Evolutionary conservation across 2,113 vertebrate species (phyloP), one percentile per base, ranked within the genome.

Genomic region (Oryzias javanicus): DNA sequence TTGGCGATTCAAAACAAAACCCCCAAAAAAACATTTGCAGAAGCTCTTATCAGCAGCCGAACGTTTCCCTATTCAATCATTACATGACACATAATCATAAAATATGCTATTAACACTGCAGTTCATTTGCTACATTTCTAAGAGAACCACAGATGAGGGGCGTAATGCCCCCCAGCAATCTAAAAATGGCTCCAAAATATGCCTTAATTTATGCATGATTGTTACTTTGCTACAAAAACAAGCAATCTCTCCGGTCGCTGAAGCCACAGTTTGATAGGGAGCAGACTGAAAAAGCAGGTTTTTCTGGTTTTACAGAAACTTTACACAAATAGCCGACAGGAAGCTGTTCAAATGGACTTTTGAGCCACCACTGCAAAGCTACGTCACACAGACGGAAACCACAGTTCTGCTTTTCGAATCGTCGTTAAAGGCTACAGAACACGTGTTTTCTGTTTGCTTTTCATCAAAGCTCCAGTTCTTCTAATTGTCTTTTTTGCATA

Each of bases 181-280:
- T 78, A 78, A 67, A 74, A 78, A 74, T 63, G 46, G 73, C 78
- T 78, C 79, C 71, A 69, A 69, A 78, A 49, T 0, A 64, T 24
- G 55, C 73, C 63, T 73, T 25, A 42, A 10, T 52, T 42, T 25
- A 49, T 60, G 59, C 60, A 50, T 18, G 4, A 44, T 49, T 45
- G 24, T 54, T 78, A 70, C 47, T 65, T 61, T 71, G 81, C 81
- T 81, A 83, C 79, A 67, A 67, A 66, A 76, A 64, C 50, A 84
- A 75, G 58, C 65, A 64, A 46, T 55, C 35, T 29, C 49, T 25
- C 29, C 27, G 42, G 24, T 59, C 50, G 20, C 52, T 48, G 59
- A 51, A 41, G 41, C 42, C 49, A 35, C 49, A 52, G 25, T 49
- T 25, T 61, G 19, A 52, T 0, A 7, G 29, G 65, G 70, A 5